Evolutionary conservation across 1,140 invertebrate genomes (phyloP).

Genomic region (Nixonia krombeini): DNA sequence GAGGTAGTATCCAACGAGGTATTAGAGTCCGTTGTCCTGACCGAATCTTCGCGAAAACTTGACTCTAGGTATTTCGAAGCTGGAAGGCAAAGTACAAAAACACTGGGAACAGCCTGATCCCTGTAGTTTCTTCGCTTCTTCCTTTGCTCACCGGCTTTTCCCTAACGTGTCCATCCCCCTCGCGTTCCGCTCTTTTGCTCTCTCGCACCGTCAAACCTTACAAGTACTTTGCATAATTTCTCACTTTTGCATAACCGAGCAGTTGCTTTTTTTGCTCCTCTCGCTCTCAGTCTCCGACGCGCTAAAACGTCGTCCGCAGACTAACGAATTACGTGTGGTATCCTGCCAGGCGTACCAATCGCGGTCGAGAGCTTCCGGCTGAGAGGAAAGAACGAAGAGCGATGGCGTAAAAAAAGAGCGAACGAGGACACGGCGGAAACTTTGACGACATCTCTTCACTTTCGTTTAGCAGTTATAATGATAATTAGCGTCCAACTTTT

Average conservation of each 20-base stretch:
- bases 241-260: constrained; percentile 53
- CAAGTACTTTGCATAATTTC: constrained; percentile 60
- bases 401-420: constrained; percentile 24
- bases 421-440: constrained; percentile 19
- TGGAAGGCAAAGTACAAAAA: background rate
- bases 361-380: constrained; percentile 25
- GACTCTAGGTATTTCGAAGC: background rate
- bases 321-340: constrained; percentile 41
- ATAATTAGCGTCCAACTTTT: constrained; percentile 12
- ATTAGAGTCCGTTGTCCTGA: too few species aligned
- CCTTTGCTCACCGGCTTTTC: background rate
- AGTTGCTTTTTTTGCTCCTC: constrained; percentile 35
- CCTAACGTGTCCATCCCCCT: constrained; percentile 7
- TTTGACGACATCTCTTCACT: constrained; percentile 11
- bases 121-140: constrained; percentile 9
- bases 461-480: constrained; percentile 5
- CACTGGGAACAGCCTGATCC: constrained; percentile 1
- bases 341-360: constrained; percentile 39
- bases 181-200: constrained; percentile 1
- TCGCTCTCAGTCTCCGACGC: constrained; percentile 17
- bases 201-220: constrained; percentile 49
- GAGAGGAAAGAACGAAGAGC: constrained; percentile 28
- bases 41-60: too few species aligned
- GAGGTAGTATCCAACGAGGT: too few species aligned
- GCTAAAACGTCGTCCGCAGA: constrained; percentile 42